Percentiles rank a stretch among this genome's conserved stretches.
Evolutionary conservation across 1,140 invertebrate species (phyloP).

Genomic region (Cydia amplana): DNA sequence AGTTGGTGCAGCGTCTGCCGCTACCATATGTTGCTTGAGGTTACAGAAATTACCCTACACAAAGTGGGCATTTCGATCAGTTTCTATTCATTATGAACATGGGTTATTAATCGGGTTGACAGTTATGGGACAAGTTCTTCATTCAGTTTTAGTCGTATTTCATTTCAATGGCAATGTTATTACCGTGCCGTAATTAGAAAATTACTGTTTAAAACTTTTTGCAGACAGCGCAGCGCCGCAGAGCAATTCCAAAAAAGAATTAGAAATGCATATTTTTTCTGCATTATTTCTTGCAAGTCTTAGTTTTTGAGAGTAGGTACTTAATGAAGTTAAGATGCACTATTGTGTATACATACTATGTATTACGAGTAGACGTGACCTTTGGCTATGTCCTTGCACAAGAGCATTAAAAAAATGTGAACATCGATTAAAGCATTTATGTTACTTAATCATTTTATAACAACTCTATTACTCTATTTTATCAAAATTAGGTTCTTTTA

Average conservation of each 20-base stretch:
- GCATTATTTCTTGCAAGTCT: too few species aligned
- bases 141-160: neutral
- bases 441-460: too few species aligned
- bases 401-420: too few species aligned
- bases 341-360: too few species aligned
- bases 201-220: neutral
- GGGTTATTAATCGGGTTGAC: slow-evolving; percentile 14
- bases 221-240: neutral
- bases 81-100: slow-evolving; percentile 65
- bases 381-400: too few species aligned
- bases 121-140: slow-evolving; percentile 20
- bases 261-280: too few species aligned
- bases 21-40: slow-evolving; percentile 74
- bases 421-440: too few species aligned
- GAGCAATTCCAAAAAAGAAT: neutral
- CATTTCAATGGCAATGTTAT: neutral
- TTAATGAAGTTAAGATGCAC: too few species aligned
- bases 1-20: slow-evolving; percentile 73
- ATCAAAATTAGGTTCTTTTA: too few species aligned
- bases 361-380: too few species aligned
- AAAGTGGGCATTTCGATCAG: slow-evolving; percentile 57
- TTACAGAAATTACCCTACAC: slow-evolving; percentile 67
- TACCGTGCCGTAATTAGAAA: neutral
- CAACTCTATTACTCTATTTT: too few species aligned
- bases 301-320: too few species aligned